Conservation (phyloP, 53 echinoderm and acorn worm genomes). For the Zoroaster sp. region DNA sequence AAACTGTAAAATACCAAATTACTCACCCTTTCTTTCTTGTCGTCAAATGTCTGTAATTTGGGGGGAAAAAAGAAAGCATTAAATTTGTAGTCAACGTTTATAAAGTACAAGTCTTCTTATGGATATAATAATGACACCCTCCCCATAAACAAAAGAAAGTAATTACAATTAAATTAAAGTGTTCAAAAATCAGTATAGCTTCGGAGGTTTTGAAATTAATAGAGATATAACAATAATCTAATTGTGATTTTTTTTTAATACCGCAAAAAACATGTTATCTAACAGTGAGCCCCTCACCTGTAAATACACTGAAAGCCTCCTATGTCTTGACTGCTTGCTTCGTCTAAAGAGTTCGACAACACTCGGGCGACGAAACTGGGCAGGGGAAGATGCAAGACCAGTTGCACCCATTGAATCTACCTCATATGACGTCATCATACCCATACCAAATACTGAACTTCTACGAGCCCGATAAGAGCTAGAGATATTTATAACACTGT, state of each 20-base stretch:
- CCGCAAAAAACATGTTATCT: neutral
- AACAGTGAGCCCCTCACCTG: conserved; percentile 1
- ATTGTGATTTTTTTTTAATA: neutral
- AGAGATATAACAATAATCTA: neutral
- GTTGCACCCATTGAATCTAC: neutral
- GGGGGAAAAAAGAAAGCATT: neutral
- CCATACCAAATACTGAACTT: conserved; percentile 15
- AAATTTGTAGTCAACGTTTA: too few relatives aligned
- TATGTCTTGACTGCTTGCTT: conserved; percentile 25
- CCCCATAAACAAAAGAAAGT: neutral
- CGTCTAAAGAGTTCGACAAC: conserved; percentile 30
- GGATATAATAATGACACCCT: neutral
- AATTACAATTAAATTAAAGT: too few relatives aligned
- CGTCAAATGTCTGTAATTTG: neutral
- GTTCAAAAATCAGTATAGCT: too few relatives aligned
- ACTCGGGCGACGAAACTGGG: neutral
- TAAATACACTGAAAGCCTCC: conserved; percentile 35
- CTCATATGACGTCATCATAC: neutral
- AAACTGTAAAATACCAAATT: too few relatives aligned
- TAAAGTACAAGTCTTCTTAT: too few relatives aligned
- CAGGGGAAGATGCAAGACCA: neutral
- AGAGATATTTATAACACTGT: conserved; percentile 23
- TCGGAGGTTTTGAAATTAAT: too few relatives aligned
- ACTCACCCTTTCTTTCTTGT: conserved; percentile 19
- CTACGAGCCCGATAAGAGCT: conserved; percentile 45